These are phyloP conservation scores for Phylloscopus collybita DNA, from an alignment of 2,797 vertebrate genomes.

Conservation along the genomic window DNA sequence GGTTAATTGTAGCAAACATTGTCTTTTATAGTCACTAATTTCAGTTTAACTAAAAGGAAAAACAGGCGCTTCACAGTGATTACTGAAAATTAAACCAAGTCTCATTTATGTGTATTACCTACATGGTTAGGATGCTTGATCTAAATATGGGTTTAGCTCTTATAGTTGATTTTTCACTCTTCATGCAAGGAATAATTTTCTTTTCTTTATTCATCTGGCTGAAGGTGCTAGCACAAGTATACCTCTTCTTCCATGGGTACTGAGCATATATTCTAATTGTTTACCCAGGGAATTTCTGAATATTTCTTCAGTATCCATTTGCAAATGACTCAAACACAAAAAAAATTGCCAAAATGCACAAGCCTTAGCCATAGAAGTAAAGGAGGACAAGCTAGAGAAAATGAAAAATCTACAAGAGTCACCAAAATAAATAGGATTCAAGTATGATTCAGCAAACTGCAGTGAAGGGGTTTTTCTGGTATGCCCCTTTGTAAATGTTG, in stretches of 20 bases:
- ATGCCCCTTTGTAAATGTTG: not conserved
- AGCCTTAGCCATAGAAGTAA: not conserved
- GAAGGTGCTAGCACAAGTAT: not conserved
- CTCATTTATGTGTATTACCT: not conserved
- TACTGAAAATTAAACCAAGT: not conserved
- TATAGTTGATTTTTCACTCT: not conserved
- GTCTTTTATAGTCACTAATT: not conserved
- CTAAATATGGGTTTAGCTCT: not conserved
- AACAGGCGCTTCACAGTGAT: not conserved
- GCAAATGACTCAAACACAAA: not conserved
- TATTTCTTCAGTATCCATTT: not conserved
- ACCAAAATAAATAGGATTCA: not conserved
- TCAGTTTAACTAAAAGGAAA: not conserved
- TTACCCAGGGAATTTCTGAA: not conserved
- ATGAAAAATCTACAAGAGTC: not conserved
- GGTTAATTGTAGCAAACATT: not conserved
- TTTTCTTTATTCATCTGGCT: not conserved
- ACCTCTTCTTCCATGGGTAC: not conserved
- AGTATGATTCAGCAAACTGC: not conserved
- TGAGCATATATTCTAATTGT: not conserved
- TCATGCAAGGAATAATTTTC: not conserved
- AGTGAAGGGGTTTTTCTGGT: not conserved
- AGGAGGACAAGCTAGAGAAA: not conserved
- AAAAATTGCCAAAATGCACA: not conserved
- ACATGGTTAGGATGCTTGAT: not conserved